A percentile compares a stretch with the other conserved stretches of the same genome.
Evolutionary conservation across 2,797 vertebrate species (phyloP).

Genomic region (Potorous gilbertii): DNA sequence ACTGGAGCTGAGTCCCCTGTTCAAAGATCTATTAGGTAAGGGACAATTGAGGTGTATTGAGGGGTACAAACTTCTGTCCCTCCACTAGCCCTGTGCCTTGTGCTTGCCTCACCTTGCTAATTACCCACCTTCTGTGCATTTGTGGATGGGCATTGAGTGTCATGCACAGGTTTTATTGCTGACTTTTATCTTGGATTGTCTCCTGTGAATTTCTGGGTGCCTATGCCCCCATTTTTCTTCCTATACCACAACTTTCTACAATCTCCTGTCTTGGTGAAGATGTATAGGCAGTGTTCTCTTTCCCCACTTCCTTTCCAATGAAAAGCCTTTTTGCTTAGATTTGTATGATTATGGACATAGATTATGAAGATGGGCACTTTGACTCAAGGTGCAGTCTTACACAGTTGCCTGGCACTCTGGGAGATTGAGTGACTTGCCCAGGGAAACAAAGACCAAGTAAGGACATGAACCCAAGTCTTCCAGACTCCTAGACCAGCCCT

Average conservation of each 20-base stretch:
- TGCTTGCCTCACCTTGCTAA: not conserved
- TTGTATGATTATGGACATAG: not conserved
- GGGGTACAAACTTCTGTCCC: not conserved
- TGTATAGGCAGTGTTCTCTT: not conserved
- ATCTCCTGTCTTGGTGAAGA: not conserved
- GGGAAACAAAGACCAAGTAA: not conserved
- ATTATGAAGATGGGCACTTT: not conserved
- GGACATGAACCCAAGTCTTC: not conserved
- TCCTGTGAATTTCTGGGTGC: not conserved
- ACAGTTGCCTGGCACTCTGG: not conserved
- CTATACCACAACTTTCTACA: not conserved
- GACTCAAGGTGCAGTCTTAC: not conserved
- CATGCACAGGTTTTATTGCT: not conserved
- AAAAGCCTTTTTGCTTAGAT: not conserved
- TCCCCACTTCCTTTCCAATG: not conserved
- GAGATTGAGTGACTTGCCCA: not conserved
- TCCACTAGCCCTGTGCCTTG: not conserved
- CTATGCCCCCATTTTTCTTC: not conserved
- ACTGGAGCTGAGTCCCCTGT: not conserved
- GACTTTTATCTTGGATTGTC: not conserved
- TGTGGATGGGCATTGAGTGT: not conserved
- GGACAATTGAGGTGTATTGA: not conserved
- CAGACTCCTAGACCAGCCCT: not conserved
- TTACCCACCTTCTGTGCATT: not conserved
- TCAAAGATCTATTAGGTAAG: not conserved